Evolutionary conservation across 2,113 vertebrate genomes (phyloP), one percentile per base, ranked within the genome.

Genomic region (Clinocottus analis): DNA sequence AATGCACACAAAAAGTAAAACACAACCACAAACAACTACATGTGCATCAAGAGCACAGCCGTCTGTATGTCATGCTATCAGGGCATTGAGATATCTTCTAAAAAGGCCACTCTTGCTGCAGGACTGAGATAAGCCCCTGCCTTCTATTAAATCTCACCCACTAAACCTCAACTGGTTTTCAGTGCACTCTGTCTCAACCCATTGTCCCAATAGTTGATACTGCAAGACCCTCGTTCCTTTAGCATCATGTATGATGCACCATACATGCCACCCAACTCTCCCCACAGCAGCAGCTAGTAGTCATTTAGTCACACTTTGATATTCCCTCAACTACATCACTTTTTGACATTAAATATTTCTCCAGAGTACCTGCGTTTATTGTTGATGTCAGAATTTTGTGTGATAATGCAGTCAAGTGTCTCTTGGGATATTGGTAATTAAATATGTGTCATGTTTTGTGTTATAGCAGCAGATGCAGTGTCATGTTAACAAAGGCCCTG

Each of bases 11-110:
- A 16, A 4, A 43, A 25, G 3, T 3, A 27, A 39, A 62, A 39
- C 27, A 55, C 59, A 45, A 25, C 17, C 27, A 33, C 17, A 71
- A 41, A 70, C 14, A 72, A 39, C 58, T 31, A 62, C 51, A 64
- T 58, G 35, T 61, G 14, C 19, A 72, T 25, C 21, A 51, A 33
- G 31, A 59, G 1, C 19, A 9, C 7, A 59, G 19, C 5, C 5
- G 63, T 45, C 37, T 27, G 21, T 58, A 19, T 13, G 43, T 73
- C 45, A 72, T 25, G 27, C 41, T 47, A 19, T n/a, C 1, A 35
- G 11, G 33, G 21, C 47, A 27, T 35, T 37, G 25, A 53, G 60
- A 53, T 29, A 3, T 12, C 21, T 55, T 41, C 27, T 29, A 27
- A 33, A 71, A 37, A 7, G 2, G 19, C 19, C 45, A 51, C 33